phyloP scores from a whole-genome alignment of 2,888 invertebrate genomes.

The Leptopilina syphax region DNA sequence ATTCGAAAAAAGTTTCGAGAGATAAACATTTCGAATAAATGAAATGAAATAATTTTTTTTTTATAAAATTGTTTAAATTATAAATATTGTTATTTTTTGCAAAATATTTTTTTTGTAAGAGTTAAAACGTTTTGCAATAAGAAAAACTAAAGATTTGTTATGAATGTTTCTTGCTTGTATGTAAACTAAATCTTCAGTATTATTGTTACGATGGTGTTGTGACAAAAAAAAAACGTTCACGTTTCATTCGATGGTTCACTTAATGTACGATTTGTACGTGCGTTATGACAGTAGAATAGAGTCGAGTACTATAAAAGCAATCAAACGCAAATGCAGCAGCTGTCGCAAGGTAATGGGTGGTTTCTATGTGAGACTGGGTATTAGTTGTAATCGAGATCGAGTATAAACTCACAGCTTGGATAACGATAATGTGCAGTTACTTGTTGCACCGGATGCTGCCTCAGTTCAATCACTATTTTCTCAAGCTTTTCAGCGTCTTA shows the following conservation, averaged over 20 bases:
- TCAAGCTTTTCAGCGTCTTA: slow-evolving; percentile 10
- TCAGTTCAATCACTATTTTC: slow-evolving; percentile 1
- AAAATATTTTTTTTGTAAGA: too few species aligned
- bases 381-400: slow-evolving; percentile 39
- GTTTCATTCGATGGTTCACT: slow-evolving; percentile 18
- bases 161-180: not conserved
- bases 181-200: not conserved
- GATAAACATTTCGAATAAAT: too few species aligned
- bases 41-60: too few species aligned
- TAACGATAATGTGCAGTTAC: slow-evolving; percentile 35
- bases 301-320: slow-evolving; percentile 35
- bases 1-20: too few species aligned
- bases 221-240: slow-evolving; percentile 23
- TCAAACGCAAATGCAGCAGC: slow-evolving; percentile 37
- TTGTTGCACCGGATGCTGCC: slow-evolving; percentile 37
- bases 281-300: slow-evolving; percentile 33
- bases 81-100: too few species aligned
- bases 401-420: slow-evolving; percentile 33
- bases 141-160: not conserved
- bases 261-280: slow-evolving; percentile 37
- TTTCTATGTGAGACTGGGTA: slow-evolving; percentile 30
- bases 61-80: too few species aligned
- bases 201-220: slow-evolving; percentile 4
- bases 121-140: not conserved
- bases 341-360: slow-evolving; percentile 27